A percentile compares a stretch with the other conserved stretches of the same genome.
Conservation (phyloP, 1,140 invertebrate species). For the Trichoplusia ni region DNA sequence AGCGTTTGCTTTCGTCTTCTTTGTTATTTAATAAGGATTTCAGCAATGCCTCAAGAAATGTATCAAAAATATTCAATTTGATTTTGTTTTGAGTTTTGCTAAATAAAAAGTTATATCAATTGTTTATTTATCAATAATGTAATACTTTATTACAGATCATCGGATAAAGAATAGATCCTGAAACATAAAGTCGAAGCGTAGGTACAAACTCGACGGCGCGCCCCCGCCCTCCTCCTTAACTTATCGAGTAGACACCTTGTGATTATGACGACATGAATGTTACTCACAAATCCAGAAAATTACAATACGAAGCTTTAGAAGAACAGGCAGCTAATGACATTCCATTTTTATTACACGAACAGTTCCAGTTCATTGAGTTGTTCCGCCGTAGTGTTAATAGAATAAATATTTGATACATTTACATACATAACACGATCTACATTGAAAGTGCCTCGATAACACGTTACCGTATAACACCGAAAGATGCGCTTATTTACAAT, state of each 20-base stretch:
- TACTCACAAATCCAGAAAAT: constrained; percentile 28
- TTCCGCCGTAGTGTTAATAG: neutral
- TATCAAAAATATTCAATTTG: neutral
- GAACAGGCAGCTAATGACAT: constrained; percentile 26
- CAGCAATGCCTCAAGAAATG: no score
- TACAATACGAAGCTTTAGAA: constrained; percentile 17
- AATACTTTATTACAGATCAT: constrained; percentile 58
- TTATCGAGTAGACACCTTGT: constrained; percentile 10
- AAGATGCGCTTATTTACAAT: no score
- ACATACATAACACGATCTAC: neutral
- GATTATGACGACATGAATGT: constrained; percentile 5
- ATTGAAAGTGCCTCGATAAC: constrained; percentile 6
- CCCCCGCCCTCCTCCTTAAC: neutral
- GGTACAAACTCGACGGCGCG: constrained; percentile 15
- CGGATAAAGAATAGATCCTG: constrained; percentile 72
- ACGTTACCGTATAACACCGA: no score
- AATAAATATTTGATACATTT: neutral
- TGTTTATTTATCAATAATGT: neutral
- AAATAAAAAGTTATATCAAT: neutral
- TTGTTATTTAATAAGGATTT: no score
- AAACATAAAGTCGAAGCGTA: constrained; percentile 55
- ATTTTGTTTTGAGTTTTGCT: neutral
- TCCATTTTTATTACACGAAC: constrained; percentile 14
- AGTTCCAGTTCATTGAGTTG: neutral
- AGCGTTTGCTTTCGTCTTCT: no score